A percentile compares a stretch with the other conserved stretches of the same genome.
Evolutionary conservation across 30 jellyfish, hydroid and myxozoan genomes (phyloP).

Genomic region (Hydractinia echinata): DNA sequence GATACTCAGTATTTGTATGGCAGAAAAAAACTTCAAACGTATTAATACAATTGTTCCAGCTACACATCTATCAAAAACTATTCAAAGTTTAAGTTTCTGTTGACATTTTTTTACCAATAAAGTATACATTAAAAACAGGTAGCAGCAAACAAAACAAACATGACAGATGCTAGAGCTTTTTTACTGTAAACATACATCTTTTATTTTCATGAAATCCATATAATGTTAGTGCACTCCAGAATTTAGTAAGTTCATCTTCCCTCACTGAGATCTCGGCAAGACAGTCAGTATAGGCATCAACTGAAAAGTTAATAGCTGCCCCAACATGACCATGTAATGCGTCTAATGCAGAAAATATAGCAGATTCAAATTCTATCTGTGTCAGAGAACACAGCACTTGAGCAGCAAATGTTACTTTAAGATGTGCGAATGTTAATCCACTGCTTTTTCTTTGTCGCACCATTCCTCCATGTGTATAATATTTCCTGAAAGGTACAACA

Average conservation of each 20-base stretch:
- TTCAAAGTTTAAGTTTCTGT: no score
- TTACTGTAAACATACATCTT: not conserved
- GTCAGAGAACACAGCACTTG: not conserved
- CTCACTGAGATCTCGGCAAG: not conserved
- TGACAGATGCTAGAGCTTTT: not conserved
- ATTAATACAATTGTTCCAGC: no score
- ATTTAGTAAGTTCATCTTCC: not conserved
- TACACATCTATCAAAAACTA: no score
- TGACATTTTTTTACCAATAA: no score
- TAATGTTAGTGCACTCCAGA: slow-evolving; percentile 7
- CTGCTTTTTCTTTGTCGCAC: not conserved
- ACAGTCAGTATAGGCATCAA: not conserved
- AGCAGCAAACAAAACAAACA: no score
- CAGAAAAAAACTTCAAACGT: no score
- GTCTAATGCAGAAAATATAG: not conserved
- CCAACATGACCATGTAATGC: slow-evolving; percentile 17
- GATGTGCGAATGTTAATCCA: not conserved
- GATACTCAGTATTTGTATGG: no score
- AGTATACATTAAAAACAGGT: no score
- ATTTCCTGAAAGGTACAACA: not conserved
- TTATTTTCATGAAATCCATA: not conserved
- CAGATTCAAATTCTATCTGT: not conserved
- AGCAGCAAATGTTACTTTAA: not conserved
- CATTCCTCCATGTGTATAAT: not conserved
- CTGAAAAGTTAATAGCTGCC: slow-evolving; percentile 1